Evolutionary conservation across 2,797 vertebrate species (phyloP).

Genomic region (Gephyroberyx darwinii): DNA sequence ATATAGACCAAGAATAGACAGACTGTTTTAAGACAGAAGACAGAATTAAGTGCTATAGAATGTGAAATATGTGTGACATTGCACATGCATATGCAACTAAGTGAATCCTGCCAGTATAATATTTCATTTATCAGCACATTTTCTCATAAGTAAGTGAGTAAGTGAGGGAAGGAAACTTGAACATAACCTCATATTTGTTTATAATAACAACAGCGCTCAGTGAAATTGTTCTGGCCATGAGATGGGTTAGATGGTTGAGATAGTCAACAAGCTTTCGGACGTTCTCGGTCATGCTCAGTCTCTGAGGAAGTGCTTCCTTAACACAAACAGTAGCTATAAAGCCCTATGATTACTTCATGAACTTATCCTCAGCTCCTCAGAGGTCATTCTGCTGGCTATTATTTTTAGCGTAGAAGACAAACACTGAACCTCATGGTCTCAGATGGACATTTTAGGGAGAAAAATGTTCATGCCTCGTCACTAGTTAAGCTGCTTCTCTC

Average conservation of each 20-base stretch:
- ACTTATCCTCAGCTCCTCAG: slow-evolving; percentile 29
- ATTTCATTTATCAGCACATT: too few relatives aligned
- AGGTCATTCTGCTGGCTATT: slow-evolving; percentile 35
- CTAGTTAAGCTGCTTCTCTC: background rate
- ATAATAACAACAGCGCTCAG: slow-evolving; percentile 17
- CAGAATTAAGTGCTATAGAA: too few relatives aligned
- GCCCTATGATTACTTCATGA: slow-evolving; percentile 24
- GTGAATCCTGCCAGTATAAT: too few relatives aligned
- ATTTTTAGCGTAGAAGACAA: slow-evolving; percentile 60
- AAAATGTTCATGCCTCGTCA: slow-evolving; percentile 57
- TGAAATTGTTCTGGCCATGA: background rate
- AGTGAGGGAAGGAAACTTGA: background rate
- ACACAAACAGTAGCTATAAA: slow-evolving; percentile 9
- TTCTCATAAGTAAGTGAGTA: too few relatives aligned
- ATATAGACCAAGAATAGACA: slow-evolving; percentile 27
- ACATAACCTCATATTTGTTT: slow-evolving; percentile 11
- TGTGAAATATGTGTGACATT: too few relatives aligned
- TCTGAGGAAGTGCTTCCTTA: background rate
- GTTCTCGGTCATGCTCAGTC: slow-evolving; percentile 14
- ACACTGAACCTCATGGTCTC: slow-evolving; percentile 16
- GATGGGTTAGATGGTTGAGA: background rate
- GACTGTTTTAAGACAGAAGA: background rate
- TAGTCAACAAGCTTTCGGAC: background rate
- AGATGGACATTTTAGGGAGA: slow-evolving; percentile 76
- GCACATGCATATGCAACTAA: too few relatives aligned